Evolutionary conservation across 2,797 vertebrate genomes (phyloP).

Genomic region (Rhinogobio ventralis): DNA sequence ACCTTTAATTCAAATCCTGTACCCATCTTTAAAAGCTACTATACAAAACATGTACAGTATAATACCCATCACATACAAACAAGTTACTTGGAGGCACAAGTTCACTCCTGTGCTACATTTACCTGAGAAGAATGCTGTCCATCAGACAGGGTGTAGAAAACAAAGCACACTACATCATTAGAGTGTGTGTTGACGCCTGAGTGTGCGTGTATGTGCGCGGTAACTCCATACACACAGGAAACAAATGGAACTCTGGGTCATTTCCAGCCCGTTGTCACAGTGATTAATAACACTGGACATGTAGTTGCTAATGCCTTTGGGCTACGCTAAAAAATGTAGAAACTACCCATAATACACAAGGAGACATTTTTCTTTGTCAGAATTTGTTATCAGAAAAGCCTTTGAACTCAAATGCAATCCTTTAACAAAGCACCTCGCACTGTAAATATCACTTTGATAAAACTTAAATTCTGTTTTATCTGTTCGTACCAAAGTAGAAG

Average conservation of each 20-base stretch:
- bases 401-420: conserved; percentile 71
- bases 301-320: conserved; percentile 78
- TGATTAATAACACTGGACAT: conserved; percentile 86
- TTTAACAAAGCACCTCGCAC: conserved; percentile 44
- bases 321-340: conserved; percentile 69
- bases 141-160: conserved; percentile 13
- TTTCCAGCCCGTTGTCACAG: conserved; percentile 76
- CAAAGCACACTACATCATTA: conserved; percentile 25
- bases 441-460: conserved; percentile 20
- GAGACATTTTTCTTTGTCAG: conserved; percentile 81
- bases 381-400: conserved; percentile 80
- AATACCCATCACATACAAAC: background rate
- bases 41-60: background rate
- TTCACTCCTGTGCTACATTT: conserved; percentile 2
- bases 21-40: background rate
- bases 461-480: conserved; percentile 35
- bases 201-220: conserved; percentile 38
- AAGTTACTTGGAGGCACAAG: background rate
- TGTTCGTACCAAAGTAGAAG: conserved; percentile 52
- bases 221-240: conserved; percentile 68
- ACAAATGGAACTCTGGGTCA: conserved; percentile 76
- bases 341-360: conserved; percentile 74
- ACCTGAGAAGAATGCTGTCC: conserved; percentile 10
- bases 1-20: background rate
- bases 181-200: conserved; percentile 1